Evolutionary conservation across 1,140 invertebrate genomes (phyloP), one percentile per base, ranked within the genome.

Genomic region (Zaprionus nigranus): DNA sequence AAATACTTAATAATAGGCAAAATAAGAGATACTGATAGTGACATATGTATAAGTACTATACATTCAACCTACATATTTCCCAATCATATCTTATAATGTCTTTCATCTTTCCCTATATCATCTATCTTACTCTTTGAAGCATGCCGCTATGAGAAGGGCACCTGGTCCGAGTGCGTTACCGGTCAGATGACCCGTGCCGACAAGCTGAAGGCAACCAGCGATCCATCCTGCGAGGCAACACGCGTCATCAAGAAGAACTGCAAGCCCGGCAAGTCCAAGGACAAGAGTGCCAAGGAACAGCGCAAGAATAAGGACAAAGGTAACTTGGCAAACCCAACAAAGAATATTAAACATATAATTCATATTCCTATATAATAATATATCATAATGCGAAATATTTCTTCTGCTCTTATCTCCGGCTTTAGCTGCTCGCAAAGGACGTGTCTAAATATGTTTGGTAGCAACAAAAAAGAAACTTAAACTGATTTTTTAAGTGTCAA

Each of bases 91-190:
- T 2, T 1, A 5, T 9, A 28, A 54, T 24, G 15, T n/a, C 13
- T 6, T 12, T 12, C 0, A 49, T 49, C 9, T 22, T 49, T 2
- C 1, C 28, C 28, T 7, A 7, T 7, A 7, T 4, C 22, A 24
- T 24, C 22, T 24, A 0, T 24, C 24, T 24, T 24, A 24, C 24
- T 1, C 20, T 56, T 58, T 53, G n/a, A 20, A 93, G 92, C 95
- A 57, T 98, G 97, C 93, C 95, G 96, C 90, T 98, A 98, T 93
- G 94, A 94, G 63, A 97, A 98, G 87, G 96, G 96, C 68, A 94
- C 96, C 69, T 98, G 97, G 97, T 96, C 96, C 68, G 96, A 97
- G 81, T 98, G 97, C 93, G 96, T 78, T 20, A 92, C 81, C 34
- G 92, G 95, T 71, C 93, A 94, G 91, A 96, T 96, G 94, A 94